These are phyloP conservation scores for Drusus annulatus DNA, from an alignment of 1,140 invertebrate species.

Conservation along the genomic window DNA sequence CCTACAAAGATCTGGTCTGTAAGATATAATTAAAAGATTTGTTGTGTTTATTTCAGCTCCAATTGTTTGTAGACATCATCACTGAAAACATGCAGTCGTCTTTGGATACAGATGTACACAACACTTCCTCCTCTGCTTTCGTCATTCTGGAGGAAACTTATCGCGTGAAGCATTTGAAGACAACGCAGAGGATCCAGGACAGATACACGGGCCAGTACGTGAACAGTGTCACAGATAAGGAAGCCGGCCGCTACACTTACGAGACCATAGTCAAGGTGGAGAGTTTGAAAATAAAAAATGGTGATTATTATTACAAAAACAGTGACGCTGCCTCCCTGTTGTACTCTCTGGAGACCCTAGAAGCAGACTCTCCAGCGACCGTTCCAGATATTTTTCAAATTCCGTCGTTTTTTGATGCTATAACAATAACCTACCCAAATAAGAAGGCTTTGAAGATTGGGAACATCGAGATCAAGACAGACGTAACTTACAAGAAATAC, in stretches of 20 bases:
- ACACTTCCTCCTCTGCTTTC: neutral
- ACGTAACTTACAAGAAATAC: no score
- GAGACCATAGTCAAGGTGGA: neutral
- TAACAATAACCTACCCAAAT: neutral
- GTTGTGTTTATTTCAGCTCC: neutral
- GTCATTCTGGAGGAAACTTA: neutral
- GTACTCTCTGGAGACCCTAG: neutral
- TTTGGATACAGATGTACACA: neutral
- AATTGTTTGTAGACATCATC: constrained; percentile 12
- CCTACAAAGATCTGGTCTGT: no score
- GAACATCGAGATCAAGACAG: neutral
- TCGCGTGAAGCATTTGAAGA: neutral
- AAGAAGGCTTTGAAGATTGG: neutral
- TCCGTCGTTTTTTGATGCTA: constrained; percentile 2
- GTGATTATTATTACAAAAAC: constrained; percentile 2
- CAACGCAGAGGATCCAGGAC: neutral
- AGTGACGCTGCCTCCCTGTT: neutral
- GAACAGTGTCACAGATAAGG: neutral
- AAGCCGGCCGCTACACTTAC: neutral
- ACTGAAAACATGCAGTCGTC: neutral
- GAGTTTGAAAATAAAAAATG: neutral
- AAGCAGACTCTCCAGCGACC: neutral
- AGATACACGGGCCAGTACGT: neutral
- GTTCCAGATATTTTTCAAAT: neutral
- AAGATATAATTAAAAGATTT: no score